phyloP scores from a whole-genome alignment of 2,113 vertebrate species.

The Piliocolobus tephrosceles region DNA sequence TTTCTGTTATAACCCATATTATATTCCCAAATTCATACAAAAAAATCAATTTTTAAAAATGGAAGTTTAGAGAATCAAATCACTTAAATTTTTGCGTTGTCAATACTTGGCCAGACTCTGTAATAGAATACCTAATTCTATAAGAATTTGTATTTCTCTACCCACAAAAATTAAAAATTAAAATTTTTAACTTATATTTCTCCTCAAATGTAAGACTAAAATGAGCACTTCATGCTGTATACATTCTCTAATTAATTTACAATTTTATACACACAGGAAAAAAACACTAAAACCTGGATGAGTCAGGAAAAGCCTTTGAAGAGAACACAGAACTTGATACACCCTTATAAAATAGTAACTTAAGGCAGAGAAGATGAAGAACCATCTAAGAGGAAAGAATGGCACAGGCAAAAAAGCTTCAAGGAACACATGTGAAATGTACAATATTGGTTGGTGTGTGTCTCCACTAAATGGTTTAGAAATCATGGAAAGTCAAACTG shows the following conservation, averaged over 20 bases:
- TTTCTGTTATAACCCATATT: background rate
- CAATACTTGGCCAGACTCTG: too few relatives aligned
- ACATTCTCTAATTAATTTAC: background rate
- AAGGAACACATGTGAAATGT: rapidly evolving
- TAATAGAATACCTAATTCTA: background rate
- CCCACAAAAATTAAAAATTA: too few relatives aligned
- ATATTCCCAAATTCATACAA: background rate
- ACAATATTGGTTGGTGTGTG: rapidly evolving
- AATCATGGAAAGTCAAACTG: background rate
- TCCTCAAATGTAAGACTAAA: background rate
- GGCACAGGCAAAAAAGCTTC: background rate
- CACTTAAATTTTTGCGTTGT: background rate
- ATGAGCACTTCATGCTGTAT: background rate
- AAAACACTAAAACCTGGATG: background rate
- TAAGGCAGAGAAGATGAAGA: background rate
- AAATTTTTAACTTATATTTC: background rate
- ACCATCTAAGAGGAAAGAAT: background rate
- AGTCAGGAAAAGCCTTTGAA: background rate
- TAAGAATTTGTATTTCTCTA: background rate
- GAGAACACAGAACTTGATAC: background rate
- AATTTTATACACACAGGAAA: background rate
- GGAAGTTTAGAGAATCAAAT: background rate
- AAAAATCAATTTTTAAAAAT: background rate
- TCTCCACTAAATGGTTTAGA: background rate
- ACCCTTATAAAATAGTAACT: background rate